These are phyloP conservation scores for Micrasema longulum DNA, from an alignment of 1,140 invertebrate genomes.

Conservation along the genomic window DNA sequence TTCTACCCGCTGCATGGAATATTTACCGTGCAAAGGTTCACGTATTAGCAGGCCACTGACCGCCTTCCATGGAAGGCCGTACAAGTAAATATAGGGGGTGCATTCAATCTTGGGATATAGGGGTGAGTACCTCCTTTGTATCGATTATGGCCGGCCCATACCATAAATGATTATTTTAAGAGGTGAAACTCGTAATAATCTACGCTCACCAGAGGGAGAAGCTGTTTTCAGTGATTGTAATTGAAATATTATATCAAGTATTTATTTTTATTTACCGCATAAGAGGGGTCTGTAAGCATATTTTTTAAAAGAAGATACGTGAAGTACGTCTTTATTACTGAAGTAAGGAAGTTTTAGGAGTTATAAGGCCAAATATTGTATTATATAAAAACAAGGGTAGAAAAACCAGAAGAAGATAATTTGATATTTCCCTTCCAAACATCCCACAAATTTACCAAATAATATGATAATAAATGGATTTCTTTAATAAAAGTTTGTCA, in stretches of 20 bases:
- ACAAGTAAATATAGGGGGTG: slow-evolving; percentile 47
- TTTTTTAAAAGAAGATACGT: no score
- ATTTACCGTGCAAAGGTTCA: slow-evolving; percentile 15
- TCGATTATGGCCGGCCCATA: slow-evolving; percentile 39
- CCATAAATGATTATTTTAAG: slow-evolving; percentile 48
- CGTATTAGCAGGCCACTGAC: slow-evolving; percentile 42
- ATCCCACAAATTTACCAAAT: no score
- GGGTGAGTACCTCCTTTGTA: slow-evolving; percentile 12
- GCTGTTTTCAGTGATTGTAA: slow-evolving; percentile 27
- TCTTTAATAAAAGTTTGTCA: no score
- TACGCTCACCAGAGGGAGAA: slow-evolving; percentile 18
- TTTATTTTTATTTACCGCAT: no score
- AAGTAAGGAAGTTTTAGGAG: no score
- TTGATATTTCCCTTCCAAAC: no score
- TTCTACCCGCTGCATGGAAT: neutral
- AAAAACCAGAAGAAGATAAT: no score
- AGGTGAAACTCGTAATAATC: slow-evolving; percentile 41
- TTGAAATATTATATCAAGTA: slow-evolving; percentile 40
- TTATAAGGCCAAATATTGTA: no score
- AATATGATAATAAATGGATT: no score
- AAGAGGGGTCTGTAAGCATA: no score
- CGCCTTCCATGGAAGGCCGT: slow-evolving; percentile 34
- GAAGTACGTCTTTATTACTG: no score
- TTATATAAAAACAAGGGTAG: no score
- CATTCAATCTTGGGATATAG: slow-evolving; percentile 45